A percentile compares a stretch with the other conserved stretches of the same genome.
phyloP scores from a whole-genome alignment of 2,113 vertebrate genomes.

The Eulemur macaco region DNA sequence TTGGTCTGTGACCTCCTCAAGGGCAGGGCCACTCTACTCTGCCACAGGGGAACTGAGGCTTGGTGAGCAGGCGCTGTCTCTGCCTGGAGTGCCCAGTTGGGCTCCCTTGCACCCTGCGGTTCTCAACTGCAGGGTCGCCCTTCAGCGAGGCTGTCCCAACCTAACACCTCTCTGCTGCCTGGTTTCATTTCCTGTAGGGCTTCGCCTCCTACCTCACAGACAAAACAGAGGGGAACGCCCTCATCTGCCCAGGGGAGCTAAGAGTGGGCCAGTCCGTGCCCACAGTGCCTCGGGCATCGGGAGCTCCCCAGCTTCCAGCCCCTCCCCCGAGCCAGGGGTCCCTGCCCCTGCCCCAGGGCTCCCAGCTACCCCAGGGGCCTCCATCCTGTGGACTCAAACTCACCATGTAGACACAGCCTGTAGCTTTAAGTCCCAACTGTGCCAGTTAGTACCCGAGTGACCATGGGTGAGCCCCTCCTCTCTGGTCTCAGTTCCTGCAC shows the following conservation, averaged over 20 bases:
- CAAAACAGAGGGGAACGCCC: background rate
- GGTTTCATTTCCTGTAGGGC: background rate
- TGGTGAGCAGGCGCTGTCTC: background rate
- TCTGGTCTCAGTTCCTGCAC: background rate
- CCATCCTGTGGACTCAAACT: background rate
- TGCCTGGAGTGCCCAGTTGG: background rate
- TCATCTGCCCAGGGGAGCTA: background rate
- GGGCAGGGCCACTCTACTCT: background rate
- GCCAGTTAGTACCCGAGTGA: background rate
- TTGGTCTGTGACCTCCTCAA: too few species aligned
- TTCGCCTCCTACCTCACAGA: background rate
- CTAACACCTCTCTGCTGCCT: background rate
- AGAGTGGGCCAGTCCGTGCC: background rate
- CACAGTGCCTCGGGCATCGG: rapidly evolving
- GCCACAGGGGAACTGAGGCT: background rate
- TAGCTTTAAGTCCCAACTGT: background rate
- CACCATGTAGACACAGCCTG: background rate
- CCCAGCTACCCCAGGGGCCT: background rate
- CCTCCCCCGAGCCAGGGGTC: background rate
- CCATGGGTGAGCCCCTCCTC: rapidly evolving
- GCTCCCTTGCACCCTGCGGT: background rate
- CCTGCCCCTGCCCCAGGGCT: background rate
- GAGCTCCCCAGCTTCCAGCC: background rate
- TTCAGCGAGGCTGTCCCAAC: rapidly evolving
- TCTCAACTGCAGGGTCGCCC: rapidly evolving